Conservation (phyloP, 37 sponge, comb jelly and placozoan species). For the Corticium candelabrum region DNA sequence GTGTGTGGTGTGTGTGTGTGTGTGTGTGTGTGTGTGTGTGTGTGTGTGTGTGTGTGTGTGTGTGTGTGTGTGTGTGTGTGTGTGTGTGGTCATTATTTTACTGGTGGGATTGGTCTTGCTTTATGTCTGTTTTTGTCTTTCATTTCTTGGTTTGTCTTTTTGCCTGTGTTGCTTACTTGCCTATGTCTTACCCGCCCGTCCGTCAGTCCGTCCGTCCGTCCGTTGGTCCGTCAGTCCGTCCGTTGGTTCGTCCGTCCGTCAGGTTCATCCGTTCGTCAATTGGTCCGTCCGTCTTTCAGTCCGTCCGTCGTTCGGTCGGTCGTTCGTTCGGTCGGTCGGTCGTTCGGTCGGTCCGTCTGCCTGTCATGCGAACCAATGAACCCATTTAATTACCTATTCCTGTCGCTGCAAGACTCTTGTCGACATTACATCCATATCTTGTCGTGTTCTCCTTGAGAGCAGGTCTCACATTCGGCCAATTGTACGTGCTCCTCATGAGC, state of each 20-base stretch:
- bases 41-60: constrained; percentile 5
- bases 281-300: background rate
- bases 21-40: constrained; percentile 5
- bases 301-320: background rate
- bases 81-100: too few species aligned
- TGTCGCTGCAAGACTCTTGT: constrained; percentile 7
- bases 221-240: too few species aligned
- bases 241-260: too few species aligned
- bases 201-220: too few species aligned
- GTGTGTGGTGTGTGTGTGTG: too few species aligned
- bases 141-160: too few species aligned
- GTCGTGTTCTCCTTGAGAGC: constrained; percentile 32
- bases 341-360: background rate
- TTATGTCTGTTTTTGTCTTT: too few species aligned
- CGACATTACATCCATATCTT: constrained; percentile 39
- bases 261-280: too few species aligned
- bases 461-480: background rate
- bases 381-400: constrained; percentile 17
- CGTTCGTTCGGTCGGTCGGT: background rate
- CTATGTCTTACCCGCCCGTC: too few species aligned
- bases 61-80: constrained; percentile 5
- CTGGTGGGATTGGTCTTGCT: too few species aligned
- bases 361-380: too few species aligned
- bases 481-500: background rate
- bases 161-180: too few species aligned